Percentiles rank a stretch among this genome's conserved stretches.
Evolutionary conservation across 2,113 vertebrate genomes (phyloP).

Genomic region (Falco punctatus): DNA sequence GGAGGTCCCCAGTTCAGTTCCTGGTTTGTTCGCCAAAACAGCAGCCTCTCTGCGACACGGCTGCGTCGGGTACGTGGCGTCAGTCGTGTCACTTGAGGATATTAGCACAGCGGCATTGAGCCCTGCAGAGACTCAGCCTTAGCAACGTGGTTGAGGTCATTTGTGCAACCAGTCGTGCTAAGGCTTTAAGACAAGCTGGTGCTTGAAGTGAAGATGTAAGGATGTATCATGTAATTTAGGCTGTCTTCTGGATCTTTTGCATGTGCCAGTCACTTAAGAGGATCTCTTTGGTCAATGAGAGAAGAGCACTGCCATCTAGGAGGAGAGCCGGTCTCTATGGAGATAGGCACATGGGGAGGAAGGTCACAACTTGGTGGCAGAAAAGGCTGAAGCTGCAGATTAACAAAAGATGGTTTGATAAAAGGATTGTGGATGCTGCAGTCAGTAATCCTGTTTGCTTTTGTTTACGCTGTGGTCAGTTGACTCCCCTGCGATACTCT

Average conservation of each 20-base stretch:
- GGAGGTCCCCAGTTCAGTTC: not conserved
- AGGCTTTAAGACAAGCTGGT: not conserved
- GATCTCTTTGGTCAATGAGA: not conserved
- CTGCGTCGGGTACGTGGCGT: rapidly evolving
- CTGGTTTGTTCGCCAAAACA: not conserved
- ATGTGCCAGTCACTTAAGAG: not conserved
- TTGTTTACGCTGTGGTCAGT: conserved; percentile 26
- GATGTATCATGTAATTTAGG: not conserved
- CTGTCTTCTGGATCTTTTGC: conserved; percentile 1
- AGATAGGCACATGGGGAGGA: not conserved
- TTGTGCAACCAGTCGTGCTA: not conserved
- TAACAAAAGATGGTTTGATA: conserved; percentile 37
- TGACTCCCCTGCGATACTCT: not conserved
- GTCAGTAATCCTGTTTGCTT: not conserved
- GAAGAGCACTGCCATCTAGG: not conserved
- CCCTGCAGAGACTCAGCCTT: not conserved
- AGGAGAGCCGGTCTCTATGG: conserved; percentile 41
- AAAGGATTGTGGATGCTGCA: conserved; percentile 27
- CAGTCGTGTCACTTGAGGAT: not conserved
- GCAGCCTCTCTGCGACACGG: rapidly evolving
- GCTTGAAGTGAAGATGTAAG: not conserved
- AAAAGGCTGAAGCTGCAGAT: conserved; percentile 38
- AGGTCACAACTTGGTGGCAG: conserved; percentile 33
- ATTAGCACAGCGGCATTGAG: not conserved
- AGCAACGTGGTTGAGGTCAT: not conserved